phyloP scores from a whole-genome alignment of 2,113 vertebrate genomes.

The Eleginops maclovinus region DNA sequence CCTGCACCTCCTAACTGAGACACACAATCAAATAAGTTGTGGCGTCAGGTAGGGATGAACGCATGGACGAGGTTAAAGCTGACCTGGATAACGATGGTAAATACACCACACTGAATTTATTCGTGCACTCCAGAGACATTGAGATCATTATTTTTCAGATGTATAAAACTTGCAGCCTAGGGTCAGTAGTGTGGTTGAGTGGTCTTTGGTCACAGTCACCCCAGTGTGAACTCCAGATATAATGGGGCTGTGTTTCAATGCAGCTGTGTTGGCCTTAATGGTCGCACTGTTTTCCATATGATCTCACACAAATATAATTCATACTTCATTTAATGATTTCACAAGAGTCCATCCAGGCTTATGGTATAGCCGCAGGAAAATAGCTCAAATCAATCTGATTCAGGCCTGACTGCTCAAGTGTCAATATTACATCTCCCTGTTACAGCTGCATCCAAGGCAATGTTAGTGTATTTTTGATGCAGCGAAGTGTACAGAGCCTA shows the following conservation, averaged over 20 bases:
- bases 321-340: slow-evolving; percentile 27
- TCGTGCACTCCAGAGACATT: background rate
- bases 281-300: slow-evolving; percentile 21
- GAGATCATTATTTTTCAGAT: background rate
- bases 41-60: slow-evolving; percentile 7
- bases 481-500: no score
- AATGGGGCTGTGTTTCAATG: slow-evolving; percentile 4
- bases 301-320: slow-evolving; percentile 28
- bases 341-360: background rate
- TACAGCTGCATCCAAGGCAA: background rate
- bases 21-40: background rate
- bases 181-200: background rate
- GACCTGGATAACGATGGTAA: slow-evolving; percentile 25
- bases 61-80: background rate
- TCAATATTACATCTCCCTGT: background rate
- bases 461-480: background rate
- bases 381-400: background rate
- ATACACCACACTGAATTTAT: slow-evolving; percentile 10
- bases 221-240: slow-evolving; percentile 1
- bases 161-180: background rate
- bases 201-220: background rate
- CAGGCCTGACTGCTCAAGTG: background rate
- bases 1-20: slow-evolving; percentile 15
- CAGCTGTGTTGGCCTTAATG: background rate
- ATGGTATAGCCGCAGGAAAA: slow-evolving; percentile 1